Evolutionary conservation across 2,797 vertebrate species (phyloP), one percentile per base, ranked within the genome.

Genomic region (Paratrypauchen microcephalus): DNA sequence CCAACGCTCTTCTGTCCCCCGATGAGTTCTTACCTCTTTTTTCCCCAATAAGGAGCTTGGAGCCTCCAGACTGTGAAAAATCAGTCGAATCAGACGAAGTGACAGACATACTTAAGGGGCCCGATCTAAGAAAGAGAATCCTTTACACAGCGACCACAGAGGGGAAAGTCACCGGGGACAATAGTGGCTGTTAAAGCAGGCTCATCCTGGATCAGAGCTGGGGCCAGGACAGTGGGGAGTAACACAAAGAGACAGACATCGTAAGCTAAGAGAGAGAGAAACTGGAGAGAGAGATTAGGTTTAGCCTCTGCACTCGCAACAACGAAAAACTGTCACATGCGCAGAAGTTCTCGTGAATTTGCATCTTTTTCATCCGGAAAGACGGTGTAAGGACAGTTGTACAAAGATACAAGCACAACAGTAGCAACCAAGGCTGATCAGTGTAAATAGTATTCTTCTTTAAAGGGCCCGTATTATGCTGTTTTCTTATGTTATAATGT

Each of bases 21-120:
- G 15, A 52, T 63, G 26, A 30, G 41, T 52, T 65, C 63, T 50
- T 52, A 36, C 15, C 41, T 26, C 62, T 8, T 65, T 50, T 52
- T 50, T 30, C 2, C 45, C 55, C 68, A 74, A 68, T 78, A 66
- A 72, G 71, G 58, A 74, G 58, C 68, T 76, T 69, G 68, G 69
- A 80, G 79, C 58, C 66, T 60, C 75, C 74, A 81, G 72, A 84
- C 59, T 62, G 73, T 68, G 69, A 39, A 71, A 82, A 87, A 87
- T 88, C 82, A 78, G 83, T 79, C 39, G 82, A 92, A 94, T 92
- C 88, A 86, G 94, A 91, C 86, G 88, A 93, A 95, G 91, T 92
- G 94, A 96, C 93, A 93, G 94, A 93, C 74, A 84, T 88, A 85
- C 95, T 95, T 93, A 95, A 93, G 79, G 76, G 74, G 56, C 47